Evolutionary conservation across 1,140 invertebrate genomes (phyloP).

Genomic region (Achroia grisella): DNA sequence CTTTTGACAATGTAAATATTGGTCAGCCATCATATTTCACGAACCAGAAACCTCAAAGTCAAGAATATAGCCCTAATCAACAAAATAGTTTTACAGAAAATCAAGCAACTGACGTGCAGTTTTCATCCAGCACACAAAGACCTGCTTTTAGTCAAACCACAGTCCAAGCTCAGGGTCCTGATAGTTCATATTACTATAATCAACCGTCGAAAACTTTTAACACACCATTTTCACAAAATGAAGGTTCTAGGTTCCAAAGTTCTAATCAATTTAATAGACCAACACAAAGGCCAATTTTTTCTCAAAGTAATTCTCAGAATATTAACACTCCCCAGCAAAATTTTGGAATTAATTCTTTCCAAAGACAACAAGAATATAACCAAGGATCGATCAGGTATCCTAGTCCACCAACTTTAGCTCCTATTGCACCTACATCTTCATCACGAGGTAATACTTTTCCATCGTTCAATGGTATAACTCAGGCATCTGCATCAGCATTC

Average conservation of each 20-base stretch:
- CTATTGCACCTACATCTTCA: constrained; percentile 5
- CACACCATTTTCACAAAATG: constrained; percentile 8
- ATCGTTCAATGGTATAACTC: constrained; percentile 7
- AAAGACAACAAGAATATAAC: background rate
- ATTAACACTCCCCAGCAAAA: constrained; percentile 1
- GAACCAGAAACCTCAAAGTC: constrained; percentile 1
- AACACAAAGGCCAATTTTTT: constrained; percentile 4
- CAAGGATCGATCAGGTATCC: constrained; percentile 9
- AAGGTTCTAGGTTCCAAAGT: constrained; percentile 16
- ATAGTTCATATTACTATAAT: constrained; percentile 39
- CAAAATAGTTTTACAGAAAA: constrained; percentile 1
- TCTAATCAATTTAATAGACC: constrained; percentile 23
- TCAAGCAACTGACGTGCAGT: constrained; percentile 13
- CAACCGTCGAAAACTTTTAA: constrained; percentile 33
- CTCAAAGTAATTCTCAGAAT: constrained; percentile 2
- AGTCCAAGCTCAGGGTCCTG: constrained; percentile 21
- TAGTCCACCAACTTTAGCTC: constrained; percentile 5
- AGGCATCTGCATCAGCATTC: constrained; percentile 12
- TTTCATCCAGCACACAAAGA: constrained; percentile 18
- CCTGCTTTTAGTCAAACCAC: constrained; percentile 16
- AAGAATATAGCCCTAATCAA: background rate
- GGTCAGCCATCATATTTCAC: background rate
- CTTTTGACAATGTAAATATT: background rate
- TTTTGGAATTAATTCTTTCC: background rate
- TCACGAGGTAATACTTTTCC: constrained; percentile 7